Evolutionary conservation across 2,888 invertebrate species (phyloP), one percentile per base, ranked within the genome.

Genomic region (Mimas tiliae): DNA sequence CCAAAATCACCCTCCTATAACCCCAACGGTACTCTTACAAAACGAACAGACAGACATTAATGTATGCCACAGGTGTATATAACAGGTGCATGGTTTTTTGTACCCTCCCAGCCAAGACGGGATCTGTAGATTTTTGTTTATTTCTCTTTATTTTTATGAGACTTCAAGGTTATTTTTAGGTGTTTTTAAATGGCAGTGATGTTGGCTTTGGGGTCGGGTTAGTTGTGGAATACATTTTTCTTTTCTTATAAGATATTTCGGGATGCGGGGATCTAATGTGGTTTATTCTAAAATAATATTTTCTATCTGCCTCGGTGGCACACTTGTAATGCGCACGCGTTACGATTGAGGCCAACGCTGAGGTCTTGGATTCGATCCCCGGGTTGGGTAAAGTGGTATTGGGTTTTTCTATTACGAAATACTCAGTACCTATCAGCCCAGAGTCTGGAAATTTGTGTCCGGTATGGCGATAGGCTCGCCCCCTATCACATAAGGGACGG

Each of bases 51-150:
- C 50, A 9, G 19, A 19, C 19, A 0, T 50, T 50, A 50, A 58
- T 42, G 38, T 55, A 55, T 34, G 58, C 38, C 58, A 58, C 58
- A 58, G 58, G 58, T 58, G 58, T 42, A 58, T n/a, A 58, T 42
- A 58, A 58, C 58, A 58, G 58, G 58, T 58, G 58, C 58, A n/a
- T 19, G 42, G 16, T 58, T 58, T 58, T 58, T 58, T 58, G 42
- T 58, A 42, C 58, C 58, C 52, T 52, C 52, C 34, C 42, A 42
- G 19, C 19, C 16, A 19, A 58, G 58, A 58, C 58, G 58, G 42
- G 58, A 34, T n/a, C 55, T 16, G 55, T 55, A 7, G 50, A 65
- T 38, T 27, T 38, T 58, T 14, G 62, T 63, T 47, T 64, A 51
- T 21, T 33, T 45, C 19, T 63, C 34, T 67, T 47, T 27, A 51